These are phyloP conservation scores for Tachina grossa DNA, from an alignment of 2,888 invertebrate genomes.

Conservation along the genomic window DNA sequence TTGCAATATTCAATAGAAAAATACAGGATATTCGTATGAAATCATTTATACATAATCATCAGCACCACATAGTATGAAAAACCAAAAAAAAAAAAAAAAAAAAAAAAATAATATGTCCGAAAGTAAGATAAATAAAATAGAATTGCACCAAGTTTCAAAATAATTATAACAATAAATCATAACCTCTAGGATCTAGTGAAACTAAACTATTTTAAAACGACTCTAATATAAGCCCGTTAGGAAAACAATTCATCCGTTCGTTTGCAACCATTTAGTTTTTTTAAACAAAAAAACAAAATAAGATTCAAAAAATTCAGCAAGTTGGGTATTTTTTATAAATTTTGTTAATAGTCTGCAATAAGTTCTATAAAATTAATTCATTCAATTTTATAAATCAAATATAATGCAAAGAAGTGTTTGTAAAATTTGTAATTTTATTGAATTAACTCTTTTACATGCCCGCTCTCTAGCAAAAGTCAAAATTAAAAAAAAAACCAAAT, in stretches of 20 bases:
- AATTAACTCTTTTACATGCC: conserved; percentile 47
- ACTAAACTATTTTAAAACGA: conserved; percentile 30
- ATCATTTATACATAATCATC: conserved; percentile 80
- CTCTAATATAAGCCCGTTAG: conserved; percentile 29
- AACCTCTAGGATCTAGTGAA: conserved; percentile 47
- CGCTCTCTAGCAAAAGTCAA: conserved; percentile 3
- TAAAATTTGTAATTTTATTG: conserved; percentile 53
- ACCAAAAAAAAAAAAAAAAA: conserved; percentile 42
- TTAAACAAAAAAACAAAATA: neutral
- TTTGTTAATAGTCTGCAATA: conserved; percentile 33
- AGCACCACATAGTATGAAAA: conserved; percentile 81
- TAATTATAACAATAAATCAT: conserved; percentile 67
- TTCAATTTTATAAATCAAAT: conserved; percentile 19
- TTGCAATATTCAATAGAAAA: conserved; percentile 58
- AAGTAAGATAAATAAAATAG: conserved; percentile 63
- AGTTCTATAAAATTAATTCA: conserved; percentile 14
- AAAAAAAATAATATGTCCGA: conserved; percentile 60
- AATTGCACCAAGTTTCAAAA: conserved; percentile 71
- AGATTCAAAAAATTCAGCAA: neutral
- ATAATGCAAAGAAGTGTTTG: conserved; percentile 28
- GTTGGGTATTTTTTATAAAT: conserved; percentile 15
- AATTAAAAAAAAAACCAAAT: neutral
- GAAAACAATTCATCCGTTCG: conserved; percentile 12
- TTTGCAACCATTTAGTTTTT: conserved; percentile 2
- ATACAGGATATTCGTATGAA: conserved; percentile 67